phyloP scores from a whole-genome alignment of 2,797 vertebrate genomes.

The Aselliscus stoliczkanus region DNA sequence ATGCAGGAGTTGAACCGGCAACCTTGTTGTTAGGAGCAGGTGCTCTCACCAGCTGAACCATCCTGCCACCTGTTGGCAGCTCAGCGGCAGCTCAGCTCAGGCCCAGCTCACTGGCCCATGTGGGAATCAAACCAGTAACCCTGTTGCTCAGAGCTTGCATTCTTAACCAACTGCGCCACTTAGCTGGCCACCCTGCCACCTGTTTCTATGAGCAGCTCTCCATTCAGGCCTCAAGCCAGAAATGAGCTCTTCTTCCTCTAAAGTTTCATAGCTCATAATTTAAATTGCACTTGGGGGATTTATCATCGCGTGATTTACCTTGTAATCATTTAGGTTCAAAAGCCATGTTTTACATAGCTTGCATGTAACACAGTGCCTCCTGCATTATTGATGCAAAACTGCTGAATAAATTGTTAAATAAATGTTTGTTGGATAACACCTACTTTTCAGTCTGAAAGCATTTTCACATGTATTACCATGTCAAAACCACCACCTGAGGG shows the following conservation, averaged over 20 bases:
- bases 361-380: not conserved
- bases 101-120: too few relatives aligned
- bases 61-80: too few relatives aligned
- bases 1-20: too few relatives aligned
- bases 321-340: not conserved
- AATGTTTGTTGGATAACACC: not conserved
- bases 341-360: not conserved
- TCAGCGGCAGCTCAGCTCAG: too few relatives aligned
- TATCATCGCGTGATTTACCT: not conserved
- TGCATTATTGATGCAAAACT: not conserved
- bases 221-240: not conserved
- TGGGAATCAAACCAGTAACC: too few relatives aligned
- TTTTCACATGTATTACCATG: not conserved
- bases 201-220: not conserved
- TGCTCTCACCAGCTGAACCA: too few relatives aligned
- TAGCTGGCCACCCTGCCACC: too few relatives aligned
- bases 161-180: too few relatives aligned
- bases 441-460: not conserved
- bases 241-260: not conserved
- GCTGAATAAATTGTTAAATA: not conserved
- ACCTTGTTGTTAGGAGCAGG: too few relatives aligned
- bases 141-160: too few relatives aligned
- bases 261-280: not conserved
- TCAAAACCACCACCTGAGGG: not conserved
- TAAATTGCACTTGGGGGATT: not conserved